These are phyloP conservation scores for Drosophila dives DNA, from an alignment of 2,888 invertebrate species.

Conservation along the genomic window DNA sequence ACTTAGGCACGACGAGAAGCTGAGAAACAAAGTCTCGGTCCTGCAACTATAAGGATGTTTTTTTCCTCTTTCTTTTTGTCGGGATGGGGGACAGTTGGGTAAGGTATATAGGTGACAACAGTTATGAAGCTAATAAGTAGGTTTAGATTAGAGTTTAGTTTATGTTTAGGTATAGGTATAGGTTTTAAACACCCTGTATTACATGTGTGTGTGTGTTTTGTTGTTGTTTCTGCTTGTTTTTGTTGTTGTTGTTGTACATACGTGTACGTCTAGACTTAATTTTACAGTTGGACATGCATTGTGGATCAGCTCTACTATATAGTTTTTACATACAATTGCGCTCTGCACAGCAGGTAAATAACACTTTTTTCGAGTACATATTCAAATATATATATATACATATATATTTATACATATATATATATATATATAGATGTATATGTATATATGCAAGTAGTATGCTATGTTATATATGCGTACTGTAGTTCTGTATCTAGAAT, in stretches of 20 bases:
- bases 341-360: slow-evolving; percentile 82
- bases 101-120: slow-evolving; percentile 55
- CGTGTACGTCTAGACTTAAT: slow-evolving; percentile 73
- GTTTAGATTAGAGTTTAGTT: slow-evolving; percentile 64
- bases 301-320: slow-evolving; percentile 76
- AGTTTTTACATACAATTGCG: slow-evolving; percentile 80
- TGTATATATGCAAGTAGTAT: slow-evolving; percentile 36
- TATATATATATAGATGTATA: slow-evolving; percentile 15
- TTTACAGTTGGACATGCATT: slow-evolving; percentile 82
- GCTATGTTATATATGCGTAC: slow-evolving; percentile 33
- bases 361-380: slow-evolving; percentile 76
- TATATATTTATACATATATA: slow-evolving; percentile 16
- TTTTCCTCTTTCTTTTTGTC: background rate
- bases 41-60: slow-evolving; percentile 48
- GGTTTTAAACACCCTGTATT: slow-evolving; percentile 77
- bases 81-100: background rate
- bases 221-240: background rate
- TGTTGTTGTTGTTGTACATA: slow-evolving; percentile 32
- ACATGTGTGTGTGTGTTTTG: slow-evolving; percentile 47
- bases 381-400: slow-evolving; percentile 58
- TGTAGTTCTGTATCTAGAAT: slow-evolving; percentile 47
- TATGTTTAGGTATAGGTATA: slow-evolving; percentile 43
- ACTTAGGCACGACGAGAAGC: slow-evolving; percentile 78
- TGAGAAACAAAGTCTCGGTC: slow-evolving; percentile 57
- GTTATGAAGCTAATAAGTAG: slow-evolving; percentile 71